Conservation (phyloP, 2,113 vertebrate genomes). For the Charina bottae region DNA sequence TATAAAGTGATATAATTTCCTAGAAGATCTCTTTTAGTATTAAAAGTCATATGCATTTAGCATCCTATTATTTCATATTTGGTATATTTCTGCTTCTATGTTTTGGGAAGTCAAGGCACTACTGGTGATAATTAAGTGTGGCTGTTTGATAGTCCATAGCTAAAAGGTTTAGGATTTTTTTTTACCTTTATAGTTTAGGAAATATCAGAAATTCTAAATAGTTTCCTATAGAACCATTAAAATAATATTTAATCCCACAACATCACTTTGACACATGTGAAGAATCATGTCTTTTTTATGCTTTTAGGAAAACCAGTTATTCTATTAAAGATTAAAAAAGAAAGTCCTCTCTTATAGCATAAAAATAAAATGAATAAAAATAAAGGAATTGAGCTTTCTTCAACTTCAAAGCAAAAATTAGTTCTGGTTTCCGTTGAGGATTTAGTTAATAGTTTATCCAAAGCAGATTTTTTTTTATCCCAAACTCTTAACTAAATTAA, state of each 20-base stretch:
- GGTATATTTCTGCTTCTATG: background rate
- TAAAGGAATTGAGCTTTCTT: conserved; percentile 35
- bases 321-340: conserved; percentile 29
- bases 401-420: conserved; percentile 46
- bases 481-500: conserved; percentile 56
- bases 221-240: conserved; percentile 18
- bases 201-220: background rate
- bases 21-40: background rate
- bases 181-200: background rate
- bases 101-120: background rate
- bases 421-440: conserved; percentile 60
- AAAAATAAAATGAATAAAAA: background rate
- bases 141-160: background rate
- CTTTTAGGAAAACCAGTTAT: conserved; percentile 43
- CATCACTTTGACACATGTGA: conserved; percentile 26
- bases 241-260: conserved; percentile 22
- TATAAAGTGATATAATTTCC: background rate
- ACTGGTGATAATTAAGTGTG: background rate
- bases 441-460: conserved; percentile 56
- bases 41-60: background rate
- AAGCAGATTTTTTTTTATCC: conserved; percentile 51
- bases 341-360: conserved; percentile 48
- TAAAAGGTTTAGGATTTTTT: background rate
- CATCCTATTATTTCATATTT: background rate
- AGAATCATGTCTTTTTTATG: conserved; percentile 17